phyloP scores from a whole-genome alignment of 2,113 vertebrate species.

The Dasypus novemcinctus region DNA sequence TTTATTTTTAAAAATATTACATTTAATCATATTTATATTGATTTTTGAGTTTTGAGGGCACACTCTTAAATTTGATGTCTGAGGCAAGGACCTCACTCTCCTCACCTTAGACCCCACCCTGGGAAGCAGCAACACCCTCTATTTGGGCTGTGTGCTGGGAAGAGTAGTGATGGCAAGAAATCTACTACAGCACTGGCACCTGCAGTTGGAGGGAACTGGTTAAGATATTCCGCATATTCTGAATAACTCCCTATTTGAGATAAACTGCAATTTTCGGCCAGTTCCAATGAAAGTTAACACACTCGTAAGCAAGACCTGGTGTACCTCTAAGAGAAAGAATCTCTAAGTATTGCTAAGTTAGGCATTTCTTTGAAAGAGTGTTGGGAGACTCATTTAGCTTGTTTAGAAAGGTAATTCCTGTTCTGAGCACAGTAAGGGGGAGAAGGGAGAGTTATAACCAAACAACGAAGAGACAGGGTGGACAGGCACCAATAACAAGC shows the following conservation, averaged over 20 bases:
- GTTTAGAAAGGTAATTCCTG: neutral
- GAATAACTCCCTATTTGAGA: constrained; percentile 18
- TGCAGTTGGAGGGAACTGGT: neutral
- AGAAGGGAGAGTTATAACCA: neutral
- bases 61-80: neutral
- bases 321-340: neutral
- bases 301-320: neutral
- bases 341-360: neutral
- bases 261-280: neutral
- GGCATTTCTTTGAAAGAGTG: constrained; percentile 23
- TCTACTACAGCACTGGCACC: neutral
- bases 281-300: neutral
- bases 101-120: neutral
- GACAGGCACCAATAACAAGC: too few species aligned
- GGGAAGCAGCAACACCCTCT: neutral
- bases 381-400: neutral
- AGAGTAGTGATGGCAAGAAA: neutral
- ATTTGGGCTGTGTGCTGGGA: neutral
- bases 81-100: neutral
- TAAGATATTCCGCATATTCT: neutral
- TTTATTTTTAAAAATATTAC: neutral
- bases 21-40: neutral
- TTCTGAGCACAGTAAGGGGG: neutral
- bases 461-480: neutral
- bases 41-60: neutral